A percentile compares a stretch with the other conserved stretches of the same genome.
Conservation (phyloP, 2,888 invertebrate genomes). For the Trissolcus japonicus region DNA sequence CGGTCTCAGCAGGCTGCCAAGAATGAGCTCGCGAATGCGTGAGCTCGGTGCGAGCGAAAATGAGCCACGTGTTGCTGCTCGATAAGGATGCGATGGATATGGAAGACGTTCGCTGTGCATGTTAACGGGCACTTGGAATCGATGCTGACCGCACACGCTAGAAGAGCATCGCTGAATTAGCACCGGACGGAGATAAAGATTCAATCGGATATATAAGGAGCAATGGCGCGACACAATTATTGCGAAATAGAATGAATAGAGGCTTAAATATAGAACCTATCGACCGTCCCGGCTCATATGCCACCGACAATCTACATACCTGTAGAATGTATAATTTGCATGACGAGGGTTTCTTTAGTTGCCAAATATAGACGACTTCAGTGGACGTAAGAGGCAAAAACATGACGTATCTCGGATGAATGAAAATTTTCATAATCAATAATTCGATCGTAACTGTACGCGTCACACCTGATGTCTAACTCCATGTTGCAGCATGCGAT, state of each 20-base stretch:
- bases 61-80: conserved; percentile 46
- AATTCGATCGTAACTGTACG: conserved; percentile 43
- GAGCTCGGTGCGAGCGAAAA: conserved; percentile 40
- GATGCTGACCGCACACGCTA: conserved; percentile 15
- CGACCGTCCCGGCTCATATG: conserved; percentile 60
- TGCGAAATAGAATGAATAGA: conserved; percentile 62
- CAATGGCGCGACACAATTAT: conserved; percentile 38
- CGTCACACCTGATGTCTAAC: conserved; percentile 36
- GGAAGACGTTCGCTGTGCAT: conserved; percentile 27
- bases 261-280: conserved; percentile 65
- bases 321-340: conserved; percentile 66
- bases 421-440: conserved; percentile 46
- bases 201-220: conserved; percentile 34
- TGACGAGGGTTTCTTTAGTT: conserved; percentile 58
- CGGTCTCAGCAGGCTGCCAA: conserved; percentile 35
- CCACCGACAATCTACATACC: conserved; percentile 57
- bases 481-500: conserved; percentile 26
- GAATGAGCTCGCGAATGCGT: conserved; percentile 28
- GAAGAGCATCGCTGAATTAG: conserved; percentile 17
- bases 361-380: conserved; percentile 55
- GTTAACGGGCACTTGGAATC: conserved; percentile 7
- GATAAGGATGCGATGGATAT: conserved; percentile 28
- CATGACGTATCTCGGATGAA: conserved; percentile 48
- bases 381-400: conserved; percentile 51
- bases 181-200: conserved; percentile 29